Percentiles rank a stretch among this genome's conserved stretches.
Evolutionary conservation across 2,797 vertebrate genomes (phyloP).

Genomic region (Malurus leucopterus): DNA sequence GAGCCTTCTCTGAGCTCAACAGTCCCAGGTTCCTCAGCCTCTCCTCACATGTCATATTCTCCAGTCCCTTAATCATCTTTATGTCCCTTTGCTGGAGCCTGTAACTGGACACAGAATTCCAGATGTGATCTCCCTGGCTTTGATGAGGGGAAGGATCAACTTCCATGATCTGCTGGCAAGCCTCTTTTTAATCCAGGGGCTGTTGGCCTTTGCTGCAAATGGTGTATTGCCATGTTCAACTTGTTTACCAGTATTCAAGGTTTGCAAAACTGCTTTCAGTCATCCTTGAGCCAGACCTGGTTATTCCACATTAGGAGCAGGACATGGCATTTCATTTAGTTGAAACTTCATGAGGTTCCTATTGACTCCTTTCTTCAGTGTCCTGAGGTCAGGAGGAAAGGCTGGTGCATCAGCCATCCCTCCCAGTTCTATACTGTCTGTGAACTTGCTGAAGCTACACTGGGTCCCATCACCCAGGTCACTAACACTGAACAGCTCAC

Average conservation of each 20-base stretch:
- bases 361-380: not conserved
- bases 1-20: not conserved
- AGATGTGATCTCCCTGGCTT: not conserved
- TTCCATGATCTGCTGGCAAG: not conserved
- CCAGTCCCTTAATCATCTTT: not conserved
- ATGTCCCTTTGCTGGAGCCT: not conserved
- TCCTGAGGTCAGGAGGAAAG: not conserved
- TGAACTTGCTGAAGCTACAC: not conserved
- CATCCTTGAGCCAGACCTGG: not conserved
- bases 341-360: not conserved
- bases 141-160: not conserved
- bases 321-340: not conserved
- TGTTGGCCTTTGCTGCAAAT: not conserved
- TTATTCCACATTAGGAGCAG: not conserved
- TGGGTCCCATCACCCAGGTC: not conserved
- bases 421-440: not conserved
- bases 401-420: not conserved
- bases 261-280: not conserved
- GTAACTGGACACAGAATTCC: not conserved
- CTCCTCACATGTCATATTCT: not conserved
- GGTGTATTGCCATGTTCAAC: not conserved
- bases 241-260: not conserved
- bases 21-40: not conserved
- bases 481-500: not conserved
- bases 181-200: not conserved